Percentiles rank a stretch among this genome's conserved stretches.
These are phyloP conservation scores for Augochlora pura DNA, from an alignment of 1,140 invertebrate species.

Conservation along the genomic window DNA sequence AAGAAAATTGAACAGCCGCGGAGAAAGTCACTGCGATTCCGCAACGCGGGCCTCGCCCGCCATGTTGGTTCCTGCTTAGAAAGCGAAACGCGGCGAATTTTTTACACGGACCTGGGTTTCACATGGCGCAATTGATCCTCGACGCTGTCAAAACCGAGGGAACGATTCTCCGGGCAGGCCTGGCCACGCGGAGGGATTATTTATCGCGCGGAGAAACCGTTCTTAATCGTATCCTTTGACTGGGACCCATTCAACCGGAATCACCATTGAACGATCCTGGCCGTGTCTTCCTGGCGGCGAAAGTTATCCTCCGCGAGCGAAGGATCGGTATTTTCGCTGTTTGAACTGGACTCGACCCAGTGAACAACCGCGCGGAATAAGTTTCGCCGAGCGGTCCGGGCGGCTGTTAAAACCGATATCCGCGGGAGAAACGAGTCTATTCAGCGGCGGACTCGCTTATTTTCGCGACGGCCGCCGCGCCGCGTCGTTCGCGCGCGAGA, in stretches of 20 bases:
- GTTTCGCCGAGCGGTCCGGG: conserved; percentile 5
- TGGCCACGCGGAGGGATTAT: neutral
- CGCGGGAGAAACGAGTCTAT: conserved; percentile 22
- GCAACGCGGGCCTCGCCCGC: neutral
- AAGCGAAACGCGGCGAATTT: neutral
- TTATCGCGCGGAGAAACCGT: neutral
- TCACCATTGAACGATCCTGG: neutral
- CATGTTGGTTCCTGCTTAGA: neutral
- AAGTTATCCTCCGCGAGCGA: neutral
- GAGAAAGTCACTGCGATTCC: neutral
- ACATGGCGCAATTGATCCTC: neutral
- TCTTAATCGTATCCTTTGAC: conserved; percentile 2
- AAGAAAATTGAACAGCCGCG: neutral
- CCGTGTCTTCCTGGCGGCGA: neutral
- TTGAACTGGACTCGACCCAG: conserved; percentile 8
- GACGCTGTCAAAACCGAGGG: neutral
- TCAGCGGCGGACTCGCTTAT: neutral
- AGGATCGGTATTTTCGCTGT: conserved; percentile 3
- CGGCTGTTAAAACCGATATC: conserved; percentile 25
- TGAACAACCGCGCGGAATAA: conserved; percentile 13
- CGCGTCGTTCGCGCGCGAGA: neutral
- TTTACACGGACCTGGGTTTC: neutral
- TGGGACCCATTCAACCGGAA: neutral
- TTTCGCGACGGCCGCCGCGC: neutral
- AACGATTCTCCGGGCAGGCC: too few species aligned